These are phyloP conservation scores for Sebastolobus alascanus DNA, from an alignment of 2,797 vertebrate genomes.

Conservation along the genomic window DNA sequence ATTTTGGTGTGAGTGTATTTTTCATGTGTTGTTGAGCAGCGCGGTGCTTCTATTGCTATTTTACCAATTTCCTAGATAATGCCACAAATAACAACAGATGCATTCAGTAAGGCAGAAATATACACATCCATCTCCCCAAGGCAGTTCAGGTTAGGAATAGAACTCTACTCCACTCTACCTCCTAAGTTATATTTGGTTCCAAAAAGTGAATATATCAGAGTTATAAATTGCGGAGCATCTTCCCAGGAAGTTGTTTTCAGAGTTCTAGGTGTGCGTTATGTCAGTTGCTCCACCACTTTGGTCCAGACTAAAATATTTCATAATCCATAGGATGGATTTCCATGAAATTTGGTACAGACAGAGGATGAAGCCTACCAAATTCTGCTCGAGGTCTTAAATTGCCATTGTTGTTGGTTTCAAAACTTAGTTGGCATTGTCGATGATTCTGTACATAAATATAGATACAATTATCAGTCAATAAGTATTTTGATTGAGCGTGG, in stretches of 20 bases:
- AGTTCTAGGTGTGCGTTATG: background rate
- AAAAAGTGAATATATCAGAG: background rate
- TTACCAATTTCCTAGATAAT: constrained; percentile 7
- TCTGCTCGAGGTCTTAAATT: background rate
- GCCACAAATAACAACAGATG: constrained; percentile 1
- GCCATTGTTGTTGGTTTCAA: background rate
- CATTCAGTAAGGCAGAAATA: background rate
- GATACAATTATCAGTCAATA: background rate
- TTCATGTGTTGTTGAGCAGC: background rate
- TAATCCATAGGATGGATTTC: no score
- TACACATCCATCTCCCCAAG: constrained; percentile 7
- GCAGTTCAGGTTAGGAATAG: constrained; percentile 30
- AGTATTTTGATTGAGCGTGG: background rate
- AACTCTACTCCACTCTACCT: constrained; percentile 33
- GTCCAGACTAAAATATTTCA: background rate
- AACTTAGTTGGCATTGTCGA: background rate
- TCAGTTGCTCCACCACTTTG: background rate
- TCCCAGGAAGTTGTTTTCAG: background rate
- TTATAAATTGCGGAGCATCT: background rate
- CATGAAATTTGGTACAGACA: no score
- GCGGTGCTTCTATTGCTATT: background rate
- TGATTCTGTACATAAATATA: background rate
- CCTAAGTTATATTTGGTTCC: background rate
- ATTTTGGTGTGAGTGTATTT: background rate
- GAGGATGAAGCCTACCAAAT: no score